phyloP scores from a whole-genome alignment of 2,797 vertebrate genomes.

The Peromyscus aztecus region DNA sequence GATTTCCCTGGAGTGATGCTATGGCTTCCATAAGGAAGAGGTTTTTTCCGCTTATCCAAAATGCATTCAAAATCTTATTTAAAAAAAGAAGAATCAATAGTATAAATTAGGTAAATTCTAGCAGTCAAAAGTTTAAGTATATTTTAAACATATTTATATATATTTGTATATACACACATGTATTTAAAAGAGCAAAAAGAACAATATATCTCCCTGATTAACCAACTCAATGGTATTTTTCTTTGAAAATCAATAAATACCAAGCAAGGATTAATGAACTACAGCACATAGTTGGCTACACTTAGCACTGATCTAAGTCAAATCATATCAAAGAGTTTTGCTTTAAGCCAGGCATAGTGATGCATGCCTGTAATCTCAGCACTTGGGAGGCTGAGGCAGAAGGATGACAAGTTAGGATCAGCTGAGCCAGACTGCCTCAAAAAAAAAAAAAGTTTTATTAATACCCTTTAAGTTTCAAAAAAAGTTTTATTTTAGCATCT shows the following conservation, averaged over 20 bases:
- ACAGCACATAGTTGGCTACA: neutral
- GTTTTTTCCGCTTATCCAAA: conserved; percentile 91
- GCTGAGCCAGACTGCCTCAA: neutral
- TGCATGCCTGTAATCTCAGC: neutral
- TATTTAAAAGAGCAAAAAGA: neutral
- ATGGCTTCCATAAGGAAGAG: conserved; percentile 89
- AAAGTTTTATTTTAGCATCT: neutral
- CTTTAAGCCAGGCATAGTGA: neutral
- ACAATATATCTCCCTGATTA: neutral
- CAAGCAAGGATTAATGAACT: conserved; percentile 39
- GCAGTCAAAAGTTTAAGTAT: conserved; percentile 13
- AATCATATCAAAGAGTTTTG: conserved; percentile 40
- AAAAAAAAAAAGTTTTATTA: neutral
- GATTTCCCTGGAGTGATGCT: conserved; percentile 82
- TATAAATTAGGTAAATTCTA: conserved; percentile 55
- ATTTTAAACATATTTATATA: conserved; percentile 11
- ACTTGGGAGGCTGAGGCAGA: neutral
- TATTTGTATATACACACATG: neutral
- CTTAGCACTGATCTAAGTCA: conserved; percentile 1
- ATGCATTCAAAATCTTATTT: conserved; percentile 94
- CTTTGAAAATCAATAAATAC: conserved; percentile 64
- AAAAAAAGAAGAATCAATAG: conserved; percentile 65
- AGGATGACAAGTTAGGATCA: neutral
- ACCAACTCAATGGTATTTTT: conserved; percentile 6
- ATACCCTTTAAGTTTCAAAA: neutral